A percentile compares a stretch with the other conserved stretches of the same genome.
Evolutionary conservation across 2,888 invertebrate genomes (phyloP).

Genomic region (Prenolepis imparis): DNA sequence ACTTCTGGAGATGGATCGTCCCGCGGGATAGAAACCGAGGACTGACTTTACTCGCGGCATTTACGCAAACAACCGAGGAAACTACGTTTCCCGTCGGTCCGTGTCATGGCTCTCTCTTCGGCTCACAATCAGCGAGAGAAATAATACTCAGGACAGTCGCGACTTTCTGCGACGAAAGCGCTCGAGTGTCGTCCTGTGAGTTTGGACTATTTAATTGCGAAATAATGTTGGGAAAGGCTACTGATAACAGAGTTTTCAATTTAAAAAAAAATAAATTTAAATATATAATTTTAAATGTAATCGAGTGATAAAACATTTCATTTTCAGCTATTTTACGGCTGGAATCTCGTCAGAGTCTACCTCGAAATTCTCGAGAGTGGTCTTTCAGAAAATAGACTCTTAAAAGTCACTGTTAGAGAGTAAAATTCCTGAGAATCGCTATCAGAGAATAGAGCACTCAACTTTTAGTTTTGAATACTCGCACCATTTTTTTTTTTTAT

Average conservation of each 20-base stretch:
- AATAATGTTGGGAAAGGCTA: neutral
- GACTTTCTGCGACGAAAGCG: constrained; percentile 28
- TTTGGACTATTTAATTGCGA: constrained; percentile 20
- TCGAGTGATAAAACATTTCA: constrained; percentile 23
- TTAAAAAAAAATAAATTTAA: neutral
- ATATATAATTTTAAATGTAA: neutral
- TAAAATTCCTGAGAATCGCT: constrained; percentile 26
- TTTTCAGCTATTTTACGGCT: neutral
- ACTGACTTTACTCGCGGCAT: constrained; percentile 63
- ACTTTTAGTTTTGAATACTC: constrained; percentile 39
- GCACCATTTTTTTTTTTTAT: constrained; percentile 51
- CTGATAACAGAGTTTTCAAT: neutral
- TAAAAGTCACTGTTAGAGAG: constrained; percentile 36
- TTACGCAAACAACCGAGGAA: constrained; percentile 65
- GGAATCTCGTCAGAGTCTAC: neutral
- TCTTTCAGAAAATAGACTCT: constrained; percentile 21
- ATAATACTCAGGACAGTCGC: constrained; percentile 45
- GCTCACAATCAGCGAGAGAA: constrained; percentile 50
- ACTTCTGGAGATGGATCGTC: constrained; percentile 69
- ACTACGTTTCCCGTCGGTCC: constrained; percentile 60
- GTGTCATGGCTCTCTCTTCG: constrained; percentile 49
- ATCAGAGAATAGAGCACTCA: constrained; percentile 19
- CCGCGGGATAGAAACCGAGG: constrained; percentile 65
- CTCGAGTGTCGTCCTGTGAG: constrained; percentile 1
- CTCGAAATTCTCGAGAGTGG: constrained; percentile 23